Base-by-base conservation (phyloP, 2,797 vertebrate genomes). In the Enteromius anoplus region DNA sequence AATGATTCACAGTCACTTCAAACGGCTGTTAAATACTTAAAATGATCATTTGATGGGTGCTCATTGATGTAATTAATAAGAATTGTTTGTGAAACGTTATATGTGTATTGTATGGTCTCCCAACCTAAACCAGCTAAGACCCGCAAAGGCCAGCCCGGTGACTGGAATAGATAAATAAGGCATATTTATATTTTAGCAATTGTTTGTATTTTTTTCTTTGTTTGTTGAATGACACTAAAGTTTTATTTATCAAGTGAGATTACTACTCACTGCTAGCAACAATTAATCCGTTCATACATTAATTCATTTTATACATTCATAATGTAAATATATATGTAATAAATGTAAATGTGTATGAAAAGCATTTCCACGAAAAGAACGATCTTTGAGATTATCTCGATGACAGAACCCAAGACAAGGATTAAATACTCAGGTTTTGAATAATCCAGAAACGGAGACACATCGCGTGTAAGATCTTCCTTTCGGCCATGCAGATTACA, bases 401-500 rank as follows among this genome's bases (percentile, higher is more conserved):
- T 47, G 85, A 83, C 64, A 23, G 32, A 86, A 62, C 29, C 70
- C 83, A 75, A 88, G 89, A 92, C 89, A 91, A 91, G 72, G 83
- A 85, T 92, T 93, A 91, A 91, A 91, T 92, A 92, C 91, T 91
- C 87, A 84, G 66, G 84, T 89, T 93, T 91, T 91, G 91, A 91
- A 92, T 91, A 88, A 90, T 90, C 89, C 90, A 88, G 91, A 93
- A 93, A 92, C 87, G 90, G 91, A 77, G 64, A 86, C 69, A 86
- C 75, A 17, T 85, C 66, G 42, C 55, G 86, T 72, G 92, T 91
- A 92, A 92, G 92, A 84, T 90, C 90, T 89, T 87, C 89, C 92
- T 90, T 89, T 92, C 90, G 88, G 91, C 92, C 86, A 90, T 88
- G 32, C 66, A 92, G 93, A 94, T 96, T 95, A 95, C 89, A 91